Base-by-base conservation (phyloP, 2,113 vertebrate genomes). In the Saimiri boliviensis region DNA sequence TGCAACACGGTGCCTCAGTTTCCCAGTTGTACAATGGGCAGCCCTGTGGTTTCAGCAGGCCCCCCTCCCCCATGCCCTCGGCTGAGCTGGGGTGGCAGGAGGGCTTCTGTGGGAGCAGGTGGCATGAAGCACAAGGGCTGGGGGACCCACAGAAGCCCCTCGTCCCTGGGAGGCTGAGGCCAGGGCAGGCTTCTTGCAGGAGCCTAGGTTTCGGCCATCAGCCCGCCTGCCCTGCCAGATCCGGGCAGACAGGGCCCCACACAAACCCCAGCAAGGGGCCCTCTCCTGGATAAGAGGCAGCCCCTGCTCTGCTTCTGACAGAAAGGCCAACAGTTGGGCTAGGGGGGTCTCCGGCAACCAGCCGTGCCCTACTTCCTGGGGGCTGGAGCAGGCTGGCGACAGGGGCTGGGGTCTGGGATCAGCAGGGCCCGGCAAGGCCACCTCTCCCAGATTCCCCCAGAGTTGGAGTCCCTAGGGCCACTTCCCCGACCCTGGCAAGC, bases 371-470 rank as follows among this genome's bases (percentile, higher is more conserved):
- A 25, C 47, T n/a, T 52, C 49, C 21, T 30, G 6, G 25, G 40
- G 27, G 49, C 47, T 21, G 25, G 45, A 45, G 52, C 58, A 25
- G 17, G 37, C 68, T 1, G 2, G 45, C 4, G 8, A 42, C 1
- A 1, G 8, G 4, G 52, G 0, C 8, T 0, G 1, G 49, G 25
- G 23, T 1, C 45, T 9, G 2, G 8, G 25, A 0, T 3, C 17
- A 4, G 23, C 49, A 20, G 68, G 83, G 42, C 30, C 7, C 17
- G 71, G 83, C 77, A 32, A 2, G 70, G 27, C 45, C n/a, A 35
- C 14, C 74, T 40, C 40, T 40, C 63, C 32, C 19, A 21, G 77
- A n/a, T 14, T 1, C 32, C 21, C 8, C 30, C 45, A n/a, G 12
- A 9, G 12, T 32, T n/a, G 82, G 27, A 20, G 10, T 4, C 56